These are phyloP conservation scores for Molorchus minor DNA, from an alignment of 2,888 invertebrate genomes.

Conservation along the genomic window DNA sequence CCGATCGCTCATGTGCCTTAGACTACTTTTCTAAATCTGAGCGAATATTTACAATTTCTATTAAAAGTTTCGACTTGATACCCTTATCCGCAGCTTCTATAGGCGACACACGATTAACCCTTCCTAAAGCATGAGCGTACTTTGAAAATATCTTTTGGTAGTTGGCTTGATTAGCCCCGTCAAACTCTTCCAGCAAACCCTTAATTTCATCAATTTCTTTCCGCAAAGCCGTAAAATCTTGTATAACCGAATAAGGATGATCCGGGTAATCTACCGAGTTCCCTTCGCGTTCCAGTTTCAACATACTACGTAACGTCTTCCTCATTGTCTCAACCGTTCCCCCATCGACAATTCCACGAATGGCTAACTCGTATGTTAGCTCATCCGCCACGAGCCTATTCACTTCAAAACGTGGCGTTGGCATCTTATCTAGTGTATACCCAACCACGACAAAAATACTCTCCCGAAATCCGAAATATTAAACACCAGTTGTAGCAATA, in stretches of 20 bases:
- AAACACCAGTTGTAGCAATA: no score
- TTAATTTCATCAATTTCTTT: conserved; percentile 1
- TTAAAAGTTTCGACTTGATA: conserved; percentile 1
- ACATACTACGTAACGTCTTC: background rate
- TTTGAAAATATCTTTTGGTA: conserved; percentile 2
- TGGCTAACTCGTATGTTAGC: conserved; percentile 2
- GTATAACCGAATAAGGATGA: conserved; percentile 6
- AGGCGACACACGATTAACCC: conserved; percentile 4
- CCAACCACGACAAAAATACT: no score
- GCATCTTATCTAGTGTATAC: no score
- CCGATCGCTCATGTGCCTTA: no score
- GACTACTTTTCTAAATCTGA: background rate
- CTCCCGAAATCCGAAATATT: no score
- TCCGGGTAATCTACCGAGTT: conserved; percentile 13
- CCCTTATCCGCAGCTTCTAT: background rate
- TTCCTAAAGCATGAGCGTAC: conserved; percentile 1
- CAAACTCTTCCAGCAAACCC: background rate
- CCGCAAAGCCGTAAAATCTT: conserved; percentile 7
- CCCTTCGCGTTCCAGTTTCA: conserved; percentile 8
- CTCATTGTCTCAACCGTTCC: conserved; percentile 1
- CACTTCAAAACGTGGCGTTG: no score
- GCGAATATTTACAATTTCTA: background rate
- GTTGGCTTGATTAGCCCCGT: background rate
- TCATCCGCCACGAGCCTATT: conserved; percentile 14
- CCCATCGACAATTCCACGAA: conserved; percentile 7